Evolutionary conservation across 2,888 invertebrate genomes (phyloP).

Genomic region (Priocnemis perturbator): DNA sequence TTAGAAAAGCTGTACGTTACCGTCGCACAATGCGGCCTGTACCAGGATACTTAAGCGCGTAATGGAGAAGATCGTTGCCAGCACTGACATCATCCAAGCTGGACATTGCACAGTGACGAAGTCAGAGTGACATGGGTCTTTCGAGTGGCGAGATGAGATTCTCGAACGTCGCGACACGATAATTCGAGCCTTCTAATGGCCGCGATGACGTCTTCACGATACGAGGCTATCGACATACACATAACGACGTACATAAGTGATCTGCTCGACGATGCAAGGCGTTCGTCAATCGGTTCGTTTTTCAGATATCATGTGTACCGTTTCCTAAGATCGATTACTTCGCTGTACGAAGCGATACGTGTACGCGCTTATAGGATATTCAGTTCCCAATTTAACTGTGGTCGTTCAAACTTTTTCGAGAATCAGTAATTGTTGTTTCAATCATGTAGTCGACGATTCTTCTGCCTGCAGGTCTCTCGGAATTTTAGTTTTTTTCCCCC

Average conservation of each 20-base stretch:
- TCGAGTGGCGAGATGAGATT: conserved; percentile 31
- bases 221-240: conserved; percentile 34
- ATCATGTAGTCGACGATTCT: no score
- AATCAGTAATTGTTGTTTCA: background rate
- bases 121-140: conserved; percentile 9
- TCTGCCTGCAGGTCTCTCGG: no score
- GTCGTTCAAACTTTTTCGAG: background rate
- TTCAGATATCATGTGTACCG: no score
- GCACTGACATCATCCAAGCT: no score
- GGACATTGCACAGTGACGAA: conserved; percentile 3
- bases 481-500: no score
- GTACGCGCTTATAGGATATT: background rate
- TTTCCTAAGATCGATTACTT: no score
- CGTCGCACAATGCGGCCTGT: no score
- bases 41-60: no score
- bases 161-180: conserved; percentile 35
- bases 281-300: conserved; percentile 14
- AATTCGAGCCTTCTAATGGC: conserved; percentile 52
- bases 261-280: conserved; percentile 28
- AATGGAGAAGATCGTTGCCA: no score
- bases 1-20: no score
- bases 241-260: conserved; percentile 20
- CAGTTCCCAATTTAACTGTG: background rate
- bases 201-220: conserved; percentile 55
- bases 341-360: background rate